phyloP scores from a whole-genome alignment of 2,888 invertebrate species.

The Xestoiulus laeticollis region DNA sequence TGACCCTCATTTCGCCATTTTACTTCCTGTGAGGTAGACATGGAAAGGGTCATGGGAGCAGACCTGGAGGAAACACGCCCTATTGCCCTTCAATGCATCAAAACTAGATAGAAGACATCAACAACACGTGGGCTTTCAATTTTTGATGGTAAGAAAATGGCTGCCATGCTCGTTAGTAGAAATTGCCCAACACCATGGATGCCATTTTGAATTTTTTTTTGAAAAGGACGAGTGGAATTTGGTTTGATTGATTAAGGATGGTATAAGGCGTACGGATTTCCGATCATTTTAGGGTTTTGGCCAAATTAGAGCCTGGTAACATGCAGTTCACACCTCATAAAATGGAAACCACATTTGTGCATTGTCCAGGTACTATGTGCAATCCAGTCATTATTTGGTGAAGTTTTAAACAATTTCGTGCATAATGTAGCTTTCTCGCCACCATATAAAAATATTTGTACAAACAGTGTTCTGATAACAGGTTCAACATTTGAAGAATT shows the following conservation, averaged over 20 bases:
- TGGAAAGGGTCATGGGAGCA: not conserved
- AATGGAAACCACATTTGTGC: not conserved
- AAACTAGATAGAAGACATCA: not conserved
- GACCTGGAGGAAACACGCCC: not conserved
- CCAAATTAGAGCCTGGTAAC: not conserved
- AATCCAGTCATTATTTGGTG: not conserved
- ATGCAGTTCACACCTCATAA: not conserved
- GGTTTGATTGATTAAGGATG: not conserved
- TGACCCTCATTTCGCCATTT: not conserved
- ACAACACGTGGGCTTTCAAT: not conserved
- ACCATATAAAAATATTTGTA: too few relatives aligned
- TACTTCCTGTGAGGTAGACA: not conserved
- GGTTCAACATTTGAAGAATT: too few relatives aligned
- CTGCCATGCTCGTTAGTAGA: not conserved
- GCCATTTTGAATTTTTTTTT: not conserved
- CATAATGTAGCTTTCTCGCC: too few relatives aligned
- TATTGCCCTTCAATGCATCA: not conserved
- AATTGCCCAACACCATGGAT: not conserved
- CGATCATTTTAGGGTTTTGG: not conserved
- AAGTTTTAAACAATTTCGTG: too few relatives aligned
- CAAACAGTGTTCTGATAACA: too few relatives aligned
- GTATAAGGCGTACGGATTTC: not conserved
- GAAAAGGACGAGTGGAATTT: not conserved
- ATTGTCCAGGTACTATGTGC: not conserved
- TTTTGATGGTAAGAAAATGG: conserved; percentile 18